Conservation (phyloP, 1,140 invertebrate species). For the Drosophila busckii region DNA sequence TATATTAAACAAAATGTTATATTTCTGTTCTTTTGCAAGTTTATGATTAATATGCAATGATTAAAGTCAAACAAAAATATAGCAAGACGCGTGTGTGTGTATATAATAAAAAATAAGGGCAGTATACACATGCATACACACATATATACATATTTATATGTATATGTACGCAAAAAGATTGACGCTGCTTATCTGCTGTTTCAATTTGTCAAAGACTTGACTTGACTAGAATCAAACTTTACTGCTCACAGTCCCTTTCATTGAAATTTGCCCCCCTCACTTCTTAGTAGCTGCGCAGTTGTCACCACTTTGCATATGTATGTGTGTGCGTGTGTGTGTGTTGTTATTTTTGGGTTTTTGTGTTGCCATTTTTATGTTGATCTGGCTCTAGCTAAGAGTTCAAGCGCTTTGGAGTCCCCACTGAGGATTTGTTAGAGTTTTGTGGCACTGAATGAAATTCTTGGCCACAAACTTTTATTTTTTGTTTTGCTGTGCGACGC, state of each 20-base stretch:
- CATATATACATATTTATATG: background rate
- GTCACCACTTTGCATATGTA: conserved; percentile 62
- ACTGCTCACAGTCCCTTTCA: too few species aligned
- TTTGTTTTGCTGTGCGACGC: conserved; percentile 26
- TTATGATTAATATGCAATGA: conserved; percentile 71
- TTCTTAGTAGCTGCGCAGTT: conserved; percentile 72
- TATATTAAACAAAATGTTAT: conserved; percentile 52
- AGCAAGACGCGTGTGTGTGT: too few species aligned
- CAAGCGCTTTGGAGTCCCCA: conserved; percentile 30
- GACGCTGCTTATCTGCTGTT: conserved; percentile 15
- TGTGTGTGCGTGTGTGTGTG: conserved; percentile 28
- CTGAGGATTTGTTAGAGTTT: too few species aligned
- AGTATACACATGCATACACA: conserved; percentile 3
- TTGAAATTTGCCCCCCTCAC: conserved; percentile 18
- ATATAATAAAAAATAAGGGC: too few species aligned
- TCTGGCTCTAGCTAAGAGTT: conserved; percentile 60
- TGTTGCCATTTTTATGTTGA: conserved; percentile 58
- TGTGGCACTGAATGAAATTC: conserved; percentile 28
- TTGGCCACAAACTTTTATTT: conserved; percentile 68
- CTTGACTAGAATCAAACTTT: too few species aligned
- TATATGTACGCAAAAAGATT: background rate
- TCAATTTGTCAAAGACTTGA: conserved; percentile 21
- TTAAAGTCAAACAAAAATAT: conserved; percentile 40
- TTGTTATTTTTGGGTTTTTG: conserved; percentile 34
- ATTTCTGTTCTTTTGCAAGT: conserved; percentile 56